Conservation (phyloP, 1,140 invertebrate species). For the Mizuhopecten yessoensis region DNA sequence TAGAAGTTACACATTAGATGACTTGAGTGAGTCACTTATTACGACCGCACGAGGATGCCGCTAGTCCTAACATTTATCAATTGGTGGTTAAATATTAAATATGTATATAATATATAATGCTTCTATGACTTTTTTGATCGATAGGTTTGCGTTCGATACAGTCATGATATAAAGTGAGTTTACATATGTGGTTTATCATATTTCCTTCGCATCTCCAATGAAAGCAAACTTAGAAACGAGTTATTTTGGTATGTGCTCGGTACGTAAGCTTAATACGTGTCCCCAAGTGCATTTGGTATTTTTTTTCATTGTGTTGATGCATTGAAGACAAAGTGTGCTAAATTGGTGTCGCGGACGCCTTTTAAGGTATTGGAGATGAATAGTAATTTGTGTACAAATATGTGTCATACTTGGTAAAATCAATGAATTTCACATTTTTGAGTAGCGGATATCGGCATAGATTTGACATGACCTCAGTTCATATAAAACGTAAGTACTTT, state of each 20-base stretch:
- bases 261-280: background rate
- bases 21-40: too few relatives aligned
- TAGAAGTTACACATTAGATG: too few relatives aligned
- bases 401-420: background rate
- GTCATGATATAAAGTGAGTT: too few relatives aligned
- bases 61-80: too few relatives aligned
- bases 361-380: background rate
- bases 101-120: too few relatives aligned
- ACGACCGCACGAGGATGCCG: too few relatives aligned
- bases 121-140: background rate
- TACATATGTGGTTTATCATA: too few relatives aligned
- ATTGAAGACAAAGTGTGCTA: background rate
- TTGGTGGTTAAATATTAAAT: too few relatives aligned
- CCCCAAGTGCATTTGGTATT: background rate
- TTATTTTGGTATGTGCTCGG: background rate
- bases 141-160: background rate
- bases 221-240: too few relatives aligned
- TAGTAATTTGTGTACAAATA: background rate
- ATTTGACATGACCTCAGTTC: background rate
- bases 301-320: background rate
- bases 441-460: background rate
- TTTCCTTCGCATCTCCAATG: background rate
- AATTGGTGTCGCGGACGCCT: background rate
- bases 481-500: background rate
- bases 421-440: background rate